Base-by-base conservation (phyloP, 1,140 invertebrate genomes). In the Lasioglossum baleicum region DNA sequence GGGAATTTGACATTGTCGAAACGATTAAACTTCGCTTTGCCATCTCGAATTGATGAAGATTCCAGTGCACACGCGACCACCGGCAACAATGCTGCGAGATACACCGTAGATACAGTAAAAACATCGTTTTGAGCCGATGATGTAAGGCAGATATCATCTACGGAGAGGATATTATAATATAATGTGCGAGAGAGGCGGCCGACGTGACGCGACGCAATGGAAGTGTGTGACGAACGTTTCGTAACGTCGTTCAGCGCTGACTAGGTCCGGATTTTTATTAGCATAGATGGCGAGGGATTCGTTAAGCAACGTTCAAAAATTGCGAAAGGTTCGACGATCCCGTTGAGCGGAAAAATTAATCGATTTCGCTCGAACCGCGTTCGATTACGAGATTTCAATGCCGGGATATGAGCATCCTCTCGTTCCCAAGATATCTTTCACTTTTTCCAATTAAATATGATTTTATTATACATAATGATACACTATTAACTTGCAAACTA, bases 141-240 rank as follows among this genome's bases (percentile, higher is more conserved):
- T 42, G 77, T 63, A 84, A 84, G 42, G 0, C 15, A 69, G 77
- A 84, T 84, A 76, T 76, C 58, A 84, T 83, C 82, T 69, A 11
- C 35, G 51, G 35, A 48, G n/a, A 51, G 20, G 11, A 53, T 75
- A 84, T 84, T 81, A 84, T 73, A 81, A 69, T 84, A 81, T 65
- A 74, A 51, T 40, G 60, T 26, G 44, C 22, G 48, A 70, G 60
- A 48, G 42, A 40, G 26, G 13, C 20, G 63, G 11, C 10, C 44
- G 13, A 48, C 44, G 44, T 7, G 8, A 11, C 42, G 44, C 60
- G 51, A 73, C 35, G 71, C 67, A 60, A 78, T 3, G 35, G 44
- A 44, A 65, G 11, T 35, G 5, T n/a, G 56, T 0, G 44, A 15
- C 22, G 31, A 51, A 48, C 56, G 35, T 67, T 65, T 75, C 58